A percentile compares a stretch with the other conserved stretches of the same genome.
Evolutionary conservation across 2,797 vertebrate genomes (phyloP).

Genomic region (Periparus ater): DNA sequence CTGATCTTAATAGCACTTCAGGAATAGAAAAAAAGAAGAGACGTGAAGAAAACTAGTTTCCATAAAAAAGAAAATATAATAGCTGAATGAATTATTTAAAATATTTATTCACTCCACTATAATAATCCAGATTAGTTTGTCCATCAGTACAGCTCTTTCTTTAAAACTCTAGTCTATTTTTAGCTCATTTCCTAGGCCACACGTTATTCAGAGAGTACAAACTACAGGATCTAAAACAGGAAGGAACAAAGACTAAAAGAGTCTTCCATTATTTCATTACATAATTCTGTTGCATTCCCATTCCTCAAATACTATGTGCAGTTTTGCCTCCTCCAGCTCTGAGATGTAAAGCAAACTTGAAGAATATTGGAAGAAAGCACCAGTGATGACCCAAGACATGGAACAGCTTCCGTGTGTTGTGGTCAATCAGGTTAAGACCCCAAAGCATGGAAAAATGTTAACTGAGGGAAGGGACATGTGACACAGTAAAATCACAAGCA

Average conservation of each 20-base stretch:
- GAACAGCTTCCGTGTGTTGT: neutral
- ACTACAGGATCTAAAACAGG: neutral
- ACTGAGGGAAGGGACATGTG: neutral
- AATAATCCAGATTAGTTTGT: neutral
- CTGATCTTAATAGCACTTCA: conserved; percentile 94
- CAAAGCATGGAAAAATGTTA: neutral
- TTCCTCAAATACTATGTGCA: neutral
- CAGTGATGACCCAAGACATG: neutral
- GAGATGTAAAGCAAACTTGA: neutral
- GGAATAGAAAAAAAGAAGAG: neutral
- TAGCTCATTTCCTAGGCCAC: neutral
- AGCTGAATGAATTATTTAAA: neutral
- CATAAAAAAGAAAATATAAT: neutral
- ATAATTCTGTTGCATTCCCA: neutral
- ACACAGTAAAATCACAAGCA: neutral
- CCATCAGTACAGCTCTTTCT: neutral
- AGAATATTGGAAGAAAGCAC: neutral
- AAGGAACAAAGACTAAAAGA: conserved; percentile 1
- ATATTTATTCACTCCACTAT: neutral
- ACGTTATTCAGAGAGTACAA: neutral
- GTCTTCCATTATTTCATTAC: neutral
- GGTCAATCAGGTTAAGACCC: neutral
- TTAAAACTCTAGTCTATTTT: neutral
- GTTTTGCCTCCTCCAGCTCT: neutral
- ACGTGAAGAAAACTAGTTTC: neutral